These are phyloP conservation scores for Leptinotarsa texana DNA, from an alignment of 1,140 invertebrate species.

Conservation along the genomic window DNA sequence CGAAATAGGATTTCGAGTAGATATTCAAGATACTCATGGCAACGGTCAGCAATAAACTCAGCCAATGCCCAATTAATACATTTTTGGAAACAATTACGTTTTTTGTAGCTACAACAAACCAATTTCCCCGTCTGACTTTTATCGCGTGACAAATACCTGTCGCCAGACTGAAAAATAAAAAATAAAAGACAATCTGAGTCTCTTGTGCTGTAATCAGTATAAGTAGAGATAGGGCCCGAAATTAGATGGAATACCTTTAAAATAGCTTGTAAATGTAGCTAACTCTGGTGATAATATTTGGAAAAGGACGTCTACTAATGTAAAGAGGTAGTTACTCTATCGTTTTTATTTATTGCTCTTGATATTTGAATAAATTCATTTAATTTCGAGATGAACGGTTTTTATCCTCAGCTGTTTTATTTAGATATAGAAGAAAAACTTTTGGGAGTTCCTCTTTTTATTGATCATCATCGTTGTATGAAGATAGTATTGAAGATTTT, in stretches of 20 bases:
- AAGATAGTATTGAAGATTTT: too few relatives aligned
- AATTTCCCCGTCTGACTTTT: constrained; percentile 25
- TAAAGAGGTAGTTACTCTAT: constrained; percentile 26
- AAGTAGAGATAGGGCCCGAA: constrained; percentile 21
- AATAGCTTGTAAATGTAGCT: constrained; percentile 27
- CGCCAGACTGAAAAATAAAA: constrained; percentile 25
- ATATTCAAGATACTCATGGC: not conserved
- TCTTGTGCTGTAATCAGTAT: constrained; percentile 27
- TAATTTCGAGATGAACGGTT: constrained; percentile 20
- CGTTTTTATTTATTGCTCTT: constrained; percentile 22
- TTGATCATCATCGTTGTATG: too few relatives aligned
- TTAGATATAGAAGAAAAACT: not conserved
- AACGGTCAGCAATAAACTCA: constrained; percentile 8
- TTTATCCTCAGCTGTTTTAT: constrained; percentile 9
- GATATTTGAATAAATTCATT: constrained; percentile 25
- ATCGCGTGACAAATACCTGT: constrained; percentile 30
- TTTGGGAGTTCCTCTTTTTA: too few relatives aligned
- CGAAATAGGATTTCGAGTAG: not conserved
- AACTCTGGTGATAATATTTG: constrained; percentile 15
- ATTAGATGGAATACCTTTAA: constrained; percentile 24
- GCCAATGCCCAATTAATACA: constrained; percentile 20
- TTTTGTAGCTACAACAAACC: constrained; percentile 16
- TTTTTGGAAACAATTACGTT: constrained; percentile 3
- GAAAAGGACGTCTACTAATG: constrained; percentile 20
- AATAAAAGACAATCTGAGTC: constrained; percentile 22